Conservation (phyloP, 2,113 vertebrate species). For the Cololabis saira region DNA sequence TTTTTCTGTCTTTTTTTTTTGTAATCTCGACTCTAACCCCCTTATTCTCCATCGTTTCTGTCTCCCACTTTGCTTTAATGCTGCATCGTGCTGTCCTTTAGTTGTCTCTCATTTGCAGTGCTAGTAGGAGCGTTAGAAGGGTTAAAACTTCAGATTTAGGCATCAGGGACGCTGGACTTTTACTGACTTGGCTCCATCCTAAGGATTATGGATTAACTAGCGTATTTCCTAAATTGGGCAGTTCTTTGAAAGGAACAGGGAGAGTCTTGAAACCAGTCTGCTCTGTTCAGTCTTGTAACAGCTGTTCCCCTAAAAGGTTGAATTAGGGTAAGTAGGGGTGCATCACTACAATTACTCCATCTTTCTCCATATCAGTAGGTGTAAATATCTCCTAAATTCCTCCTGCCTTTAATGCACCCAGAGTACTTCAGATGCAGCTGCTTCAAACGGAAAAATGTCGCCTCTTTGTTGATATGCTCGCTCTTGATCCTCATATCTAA, state of each 20-base stretch:
- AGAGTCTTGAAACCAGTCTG: conserved; percentile 39
- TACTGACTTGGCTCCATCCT: conserved; percentile 12
- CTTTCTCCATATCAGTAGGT: conserved; percentile 31
- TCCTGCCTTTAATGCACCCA: conserved; percentile 47
- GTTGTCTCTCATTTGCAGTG: conserved; percentile 9
- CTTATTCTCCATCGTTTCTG: conserved; percentile 35
- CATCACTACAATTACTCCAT: conserved; percentile 63
- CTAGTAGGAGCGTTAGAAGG: background rate
- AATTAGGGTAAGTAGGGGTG: conserved; percentile 61
- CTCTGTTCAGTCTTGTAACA: conserved; percentile 41
- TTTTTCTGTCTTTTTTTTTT: conserved; percentile 25
- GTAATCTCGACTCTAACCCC: conserved; percentile 24
- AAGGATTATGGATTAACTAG: conserved; percentile 28
- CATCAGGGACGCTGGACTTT: conserved; percentile 18
- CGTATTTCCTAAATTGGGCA: conserved; percentile 30
- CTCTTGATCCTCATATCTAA: conserved; percentile 43
- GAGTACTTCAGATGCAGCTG: conserved; percentile 49
- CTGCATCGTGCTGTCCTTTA: conserved; percentile 8
- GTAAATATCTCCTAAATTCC: conserved; percentile 52
- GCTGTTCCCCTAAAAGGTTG: conserved; percentile 44
- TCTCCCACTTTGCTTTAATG: conserved; percentile 45
- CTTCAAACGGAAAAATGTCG: conserved; percentile 49
- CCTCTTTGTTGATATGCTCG: conserved; percentile 47
- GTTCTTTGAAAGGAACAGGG: conserved; percentile 25
- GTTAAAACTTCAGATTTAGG: conserved; percentile 10